These are phyloP conservation scores for Heliconius hermathena DNA, from an alignment of 1,140 invertebrate genomes.

Conservation along the genomic window DNA sequence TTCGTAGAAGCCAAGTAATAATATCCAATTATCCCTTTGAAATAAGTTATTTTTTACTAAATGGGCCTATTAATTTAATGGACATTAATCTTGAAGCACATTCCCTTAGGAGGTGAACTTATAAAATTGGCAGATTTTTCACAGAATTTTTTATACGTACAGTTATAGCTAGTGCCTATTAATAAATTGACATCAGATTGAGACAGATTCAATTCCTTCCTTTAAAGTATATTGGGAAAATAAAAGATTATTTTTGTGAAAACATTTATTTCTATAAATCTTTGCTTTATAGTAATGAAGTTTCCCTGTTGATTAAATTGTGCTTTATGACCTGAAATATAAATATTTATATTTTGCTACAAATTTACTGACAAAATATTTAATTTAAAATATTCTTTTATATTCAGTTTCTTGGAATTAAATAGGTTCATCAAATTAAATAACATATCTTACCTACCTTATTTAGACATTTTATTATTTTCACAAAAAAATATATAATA, in stretches of 20 bases:
- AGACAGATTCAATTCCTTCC: background rate
- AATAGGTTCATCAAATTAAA: too few relatives aligned
- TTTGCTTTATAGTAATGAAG: background rate
- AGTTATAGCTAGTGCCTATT: background rate
- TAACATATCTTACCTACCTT: too few relatives aligned
- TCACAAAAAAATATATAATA: too few relatives aligned
- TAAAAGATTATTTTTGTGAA: background rate
- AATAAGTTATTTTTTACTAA: background rate
- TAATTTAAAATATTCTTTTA: too few relatives aligned
- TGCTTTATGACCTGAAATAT: background rate
- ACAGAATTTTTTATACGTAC: background rate
- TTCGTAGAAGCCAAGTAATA: background rate
- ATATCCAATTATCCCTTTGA: background rate
- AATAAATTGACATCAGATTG: background rate
- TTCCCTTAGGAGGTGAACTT: conserved; percentile 5
- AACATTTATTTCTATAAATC: background rate
- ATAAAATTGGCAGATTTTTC: background rate
- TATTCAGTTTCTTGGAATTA: too few relatives aligned
- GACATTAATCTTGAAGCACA: background rate
- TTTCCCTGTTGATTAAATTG: background rate
- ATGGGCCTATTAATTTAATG: background rate
- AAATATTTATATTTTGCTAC: background rate
- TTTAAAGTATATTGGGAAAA: background rate
- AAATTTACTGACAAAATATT: too few relatives aligned
- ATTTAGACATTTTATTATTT: too few relatives aligned